These are phyloP conservation scores for Phalacrocorax carbo DNA, from an alignment of 2,113 vertebrate species.

Conservation along the genomic window DNA sequence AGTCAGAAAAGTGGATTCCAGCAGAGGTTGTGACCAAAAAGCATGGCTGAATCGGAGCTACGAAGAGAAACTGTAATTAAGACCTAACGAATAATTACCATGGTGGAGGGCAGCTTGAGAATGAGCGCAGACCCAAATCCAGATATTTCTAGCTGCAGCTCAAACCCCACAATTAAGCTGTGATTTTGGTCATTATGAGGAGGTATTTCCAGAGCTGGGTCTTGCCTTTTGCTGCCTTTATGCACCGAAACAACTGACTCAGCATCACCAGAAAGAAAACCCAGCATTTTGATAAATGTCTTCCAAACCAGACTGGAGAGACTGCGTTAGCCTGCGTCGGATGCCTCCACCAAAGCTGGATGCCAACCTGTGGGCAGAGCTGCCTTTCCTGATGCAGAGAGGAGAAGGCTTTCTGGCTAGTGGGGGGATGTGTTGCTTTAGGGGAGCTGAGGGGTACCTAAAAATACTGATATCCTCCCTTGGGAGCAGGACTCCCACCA, in stretches of 20 bases:
- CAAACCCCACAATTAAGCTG: conserved; percentile 57
- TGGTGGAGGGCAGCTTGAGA: not conserved
- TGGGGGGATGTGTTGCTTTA: not conserved
- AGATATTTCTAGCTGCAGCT: conserved; percentile 42
- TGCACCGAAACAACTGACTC: conserved; percentile 15
- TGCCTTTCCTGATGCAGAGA: not conserved
- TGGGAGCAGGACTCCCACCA: not conserved
- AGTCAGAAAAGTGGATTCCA: not conserved
- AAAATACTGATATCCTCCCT: not conserved
- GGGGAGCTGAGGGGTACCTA: not conserved
- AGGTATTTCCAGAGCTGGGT: conserved; percentile 43
- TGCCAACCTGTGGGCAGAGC: conserved; percentile 35
- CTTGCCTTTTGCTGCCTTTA: not conserved
- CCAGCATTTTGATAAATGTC: conserved; percentile 39
- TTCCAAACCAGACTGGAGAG: conserved; percentile 50
- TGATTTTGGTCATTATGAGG: conserved; percentile 41
- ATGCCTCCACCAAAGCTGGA: not conserved
- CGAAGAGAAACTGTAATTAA: conserved; percentile 25
- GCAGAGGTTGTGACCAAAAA: not conserved
- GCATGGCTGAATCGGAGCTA: not conserved
- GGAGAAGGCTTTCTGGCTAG: not conserved
- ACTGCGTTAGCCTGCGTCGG: not conserved
- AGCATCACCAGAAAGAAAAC: not conserved
- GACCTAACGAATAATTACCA: conserved; percentile 19
- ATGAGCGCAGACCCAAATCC: conserved; percentile 24